Percentiles rank a stretch among this genome's conserved stretches.
These are phyloP conservation scores for Hoplostethus atlanticus DNA, from an alignment of 2,797 vertebrate genomes.

Conservation along the genomic window DNA sequence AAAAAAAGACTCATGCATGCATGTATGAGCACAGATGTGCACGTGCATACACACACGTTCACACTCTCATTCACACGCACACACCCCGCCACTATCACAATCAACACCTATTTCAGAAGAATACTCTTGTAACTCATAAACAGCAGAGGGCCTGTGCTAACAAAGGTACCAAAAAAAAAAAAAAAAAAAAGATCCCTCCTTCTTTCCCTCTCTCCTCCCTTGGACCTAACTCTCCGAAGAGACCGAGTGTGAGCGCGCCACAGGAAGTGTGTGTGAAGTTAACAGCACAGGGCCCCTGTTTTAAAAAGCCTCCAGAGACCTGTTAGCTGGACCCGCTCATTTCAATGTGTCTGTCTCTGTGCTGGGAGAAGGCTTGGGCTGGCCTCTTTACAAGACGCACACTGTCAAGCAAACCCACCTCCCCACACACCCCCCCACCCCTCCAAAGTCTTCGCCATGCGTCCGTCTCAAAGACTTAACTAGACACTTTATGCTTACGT, in stretches of 20 bases:
- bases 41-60: too few relatives aligned
- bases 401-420: constrained; percentile 67
- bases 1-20: background rate
- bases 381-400: constrained; percentile 79
- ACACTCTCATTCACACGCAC: constrained; percentile 7
- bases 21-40: background rate
- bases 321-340: constrained; percentile 88
- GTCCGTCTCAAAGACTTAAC: constrained; percentile 79
- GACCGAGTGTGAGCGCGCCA: constrained; percentile 57
- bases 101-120: background rate
- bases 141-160: constrained; percentile 13
- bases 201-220: constrained; percentile 15
- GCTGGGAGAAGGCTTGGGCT: constrained; percentile 59
- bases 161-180: constrained; percentile 8
- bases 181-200: constrained; percentile 4
- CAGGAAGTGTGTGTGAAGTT: constrained; percentile 87
- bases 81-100: constrained; percentile 5
- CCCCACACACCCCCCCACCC: constrained; percentile 20
- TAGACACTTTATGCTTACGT: constrained; percentile 77
- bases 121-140: constrained; percentile 17
- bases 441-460: constrained; percentile 62
- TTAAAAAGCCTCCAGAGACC: constrained; percentile 90
- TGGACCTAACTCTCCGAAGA: constrained; percentile 40
- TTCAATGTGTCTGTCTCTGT: constrained; percentile 88
- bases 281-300: constrained; percentile 83